Evolutionary conservation across 2,113 vertebrate species (phyloP).

Genomic region (Echinops telfairi): DNA sequence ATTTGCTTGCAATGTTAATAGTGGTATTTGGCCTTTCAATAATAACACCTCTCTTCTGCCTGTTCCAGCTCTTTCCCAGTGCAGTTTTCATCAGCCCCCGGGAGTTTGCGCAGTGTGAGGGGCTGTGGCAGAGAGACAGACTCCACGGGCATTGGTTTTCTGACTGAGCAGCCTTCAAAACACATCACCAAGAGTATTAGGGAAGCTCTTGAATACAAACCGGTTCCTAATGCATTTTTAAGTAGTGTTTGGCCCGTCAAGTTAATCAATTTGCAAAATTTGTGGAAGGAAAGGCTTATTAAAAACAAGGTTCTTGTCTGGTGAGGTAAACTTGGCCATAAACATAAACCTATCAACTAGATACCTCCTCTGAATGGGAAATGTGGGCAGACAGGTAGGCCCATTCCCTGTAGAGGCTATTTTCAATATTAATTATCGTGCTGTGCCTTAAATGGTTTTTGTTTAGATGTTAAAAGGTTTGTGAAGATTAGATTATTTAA

Average conservation of each 20-base stretch:
- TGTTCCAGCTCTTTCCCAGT: neutral
- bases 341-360: constrained; percentile 71
- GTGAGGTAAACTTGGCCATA: constrained; percentile 49
- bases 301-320: constrained; percentile 53
- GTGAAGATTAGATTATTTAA: constrained; percentile 88
- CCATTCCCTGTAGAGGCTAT: constrained; percentile 80
- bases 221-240: constrained; percentile 61
- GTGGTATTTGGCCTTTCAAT: constrained; percentile 62
- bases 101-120: neutral
- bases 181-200: constrained; percentile 41
- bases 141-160: constrained; percentile 63
- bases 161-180: constrained; percentile 59
- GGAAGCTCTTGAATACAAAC: constrained; percentile 58
- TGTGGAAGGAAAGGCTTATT: constrained; percentile 46
- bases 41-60: constrained; percentile 8
- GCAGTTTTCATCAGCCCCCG: neutral
- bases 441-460: constrained; percentile 86
- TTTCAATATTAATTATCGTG: constrained; percentile 87
- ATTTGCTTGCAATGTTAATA: constrained; percentile 21
- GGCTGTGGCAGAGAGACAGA: neutral
- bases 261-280: constrained; percentile 67
- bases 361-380: constrained; percentile 64
- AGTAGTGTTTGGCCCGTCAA: constrained; percentile 53
- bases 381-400: constrained; percentile 79
- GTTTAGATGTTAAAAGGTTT: constrained; percentile 84